Base-by-base conservation (phyloP, 2,797 vertebrate species). In the Alosa sapidissima region DNA sequence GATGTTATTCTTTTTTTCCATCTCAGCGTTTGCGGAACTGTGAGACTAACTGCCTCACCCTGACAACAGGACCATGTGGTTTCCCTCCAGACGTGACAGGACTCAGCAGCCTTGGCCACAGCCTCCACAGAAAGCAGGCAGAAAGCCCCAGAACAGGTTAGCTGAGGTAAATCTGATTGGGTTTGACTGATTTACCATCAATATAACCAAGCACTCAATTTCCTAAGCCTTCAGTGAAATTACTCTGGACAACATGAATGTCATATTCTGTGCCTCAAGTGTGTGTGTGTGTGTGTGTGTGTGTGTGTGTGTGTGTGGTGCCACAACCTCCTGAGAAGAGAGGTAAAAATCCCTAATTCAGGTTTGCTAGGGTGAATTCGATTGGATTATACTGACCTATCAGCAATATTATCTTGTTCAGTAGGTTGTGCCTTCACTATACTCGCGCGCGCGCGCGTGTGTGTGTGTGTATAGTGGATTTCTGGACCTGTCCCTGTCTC, bases 1-100 rank as follows among this genome's bases (percentile, higher is more conserved):
- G 51, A 52, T 52, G 51, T 52, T 52, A 52, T 52, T 7, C 5
- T 55, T 14, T 55, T 55, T 19, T 16, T 16, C 52, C 52, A 55
- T 58, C 16, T 58, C 16, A 58, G 54, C 16, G 19, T 58, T 58
- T 58, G 54, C 4, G 54, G 54, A 58, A 58, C 54, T 21, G 16
- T 58, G 54, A 6, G 54, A 21, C 19, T 5, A 5, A 51, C 54
- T 21, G 5, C 2, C 16, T 19, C 62, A 28, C 62, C 19, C 58
- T 1, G 28, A 68, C 62, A 68, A 68, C 28, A 21, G 62, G 62
- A 28, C 28, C 62, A 33, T 68, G 62, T 68, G 62, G 62, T 68
- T 68, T 68, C 21, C 62, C 62, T 68, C 62, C 62, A 68, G 62
- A 68, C 62, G 62, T 68, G 62, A 68, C 62, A 33, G 24, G 28